Evolutionary conservation across 2,888 invertebrate species (phyloP).

Genomic region (Orthosia gothica): DNA sequence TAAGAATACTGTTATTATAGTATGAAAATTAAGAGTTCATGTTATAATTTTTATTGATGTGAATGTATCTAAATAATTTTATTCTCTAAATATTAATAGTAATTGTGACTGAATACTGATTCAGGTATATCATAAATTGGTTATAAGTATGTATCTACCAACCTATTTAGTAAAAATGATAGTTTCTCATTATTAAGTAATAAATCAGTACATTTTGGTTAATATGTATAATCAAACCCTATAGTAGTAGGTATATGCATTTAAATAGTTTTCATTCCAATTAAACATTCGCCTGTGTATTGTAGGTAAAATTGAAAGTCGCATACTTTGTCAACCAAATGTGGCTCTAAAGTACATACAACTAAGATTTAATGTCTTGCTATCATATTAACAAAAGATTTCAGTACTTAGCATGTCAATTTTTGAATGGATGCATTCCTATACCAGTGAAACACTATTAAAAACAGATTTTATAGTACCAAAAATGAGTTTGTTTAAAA

Average conservation of each 20-base stretch:
- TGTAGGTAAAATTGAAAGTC: slow-evolving; percentile 46
- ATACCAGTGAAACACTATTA: slow-evolving; percentile 32
- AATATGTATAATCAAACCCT: slow-evolving; percentile 50
- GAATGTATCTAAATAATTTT: slow-evolving; percentile 19
- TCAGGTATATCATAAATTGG: slow-evolving; percentile 24
- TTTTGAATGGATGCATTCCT: slow-evolving; percentile 49
- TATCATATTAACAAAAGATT: slow-evolving; percentile 10
- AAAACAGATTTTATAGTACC: slow-evolving; percentile 23
- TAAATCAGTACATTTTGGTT: slow-evolving; percentile 40
- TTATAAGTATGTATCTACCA: slow-evolving; percentile 19
- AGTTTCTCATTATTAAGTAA: slow-evolving; percentile 21
- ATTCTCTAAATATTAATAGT: slow-evolving; percentile 17
- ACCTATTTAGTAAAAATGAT: slow-evolving; percentile 19
- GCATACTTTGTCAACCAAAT: slow-evolving; percentile 27
- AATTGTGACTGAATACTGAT: slow-evolving; percentile 32
- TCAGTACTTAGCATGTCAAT: slow-evolving; percentile 30
- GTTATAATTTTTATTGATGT: slow-evolving; percentile 25
- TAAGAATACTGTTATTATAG: slow-evolving; percentile 18
- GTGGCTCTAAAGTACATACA: slow-evolving; percentile 24
- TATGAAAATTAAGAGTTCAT: slow-evolving; percentile 17
- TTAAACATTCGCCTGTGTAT: slow-evolving; percentile 51
- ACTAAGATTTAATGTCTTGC: slow-evolving; percentile 10
- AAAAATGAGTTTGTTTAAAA: slow-evolving; percentile 19
- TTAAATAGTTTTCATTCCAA: slow-evolving; percentile 70
- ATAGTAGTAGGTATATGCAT: slow-evolving; percentile 56